Base-by-base conservation (phyloP, 2,113 vertebrate species). In the Hypanus sabinus region DNA sequence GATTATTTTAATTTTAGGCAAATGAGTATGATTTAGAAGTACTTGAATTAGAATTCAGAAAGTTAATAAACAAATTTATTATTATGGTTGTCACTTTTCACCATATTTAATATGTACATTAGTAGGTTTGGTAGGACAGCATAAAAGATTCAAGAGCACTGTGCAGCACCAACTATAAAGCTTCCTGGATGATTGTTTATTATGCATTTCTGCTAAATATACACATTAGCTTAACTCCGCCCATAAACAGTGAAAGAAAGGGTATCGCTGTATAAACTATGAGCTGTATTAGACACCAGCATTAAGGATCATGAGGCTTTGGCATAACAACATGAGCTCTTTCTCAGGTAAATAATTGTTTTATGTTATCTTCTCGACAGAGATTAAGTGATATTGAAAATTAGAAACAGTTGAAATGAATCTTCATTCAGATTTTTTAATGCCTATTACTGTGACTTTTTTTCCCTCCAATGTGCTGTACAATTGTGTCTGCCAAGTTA, bases 341-440 rank as follows among this genome's bases (percentile, higher is more conserved):
- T 90, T 90, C 85, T 90, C 85, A 90, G 85, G 85, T 90, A 90
- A 90, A 65, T 60, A 27, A 18, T 65, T 90, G 14, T 65, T 90
- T n/a, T 65, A 90, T 30, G 33, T 65, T 90, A 27, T 30, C 85
- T 65, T 65, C 60, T 87, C n/a, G 9, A 33, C 60, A 65, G 60
- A 20, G 14, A 90, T 33, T 65, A 33, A 0, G 60, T 33, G 85
- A 65, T n/a, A 90, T 90, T 90, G 30, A 65, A 90, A 90, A 33
- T 65, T 33, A 90, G 57, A 33, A 20, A 90, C n/a, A 38, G n/a
- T 88, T 88, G 60, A 88, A 65, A 65, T 68, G 60, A 30, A 8
- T 62, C 30, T 90, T 90, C 60, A 90, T 7, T 65, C 60, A 20
- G n/a, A 20, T 33, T 30, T 33, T 90, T 14, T 30, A 83, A 62